Percentiles rank a stretch among this genome's conserved stretches.
Conservation (phyloP, 30 jellyfish, hydroid and myxozoan genomes). For the Phacellophora camtschatica region DNA sequence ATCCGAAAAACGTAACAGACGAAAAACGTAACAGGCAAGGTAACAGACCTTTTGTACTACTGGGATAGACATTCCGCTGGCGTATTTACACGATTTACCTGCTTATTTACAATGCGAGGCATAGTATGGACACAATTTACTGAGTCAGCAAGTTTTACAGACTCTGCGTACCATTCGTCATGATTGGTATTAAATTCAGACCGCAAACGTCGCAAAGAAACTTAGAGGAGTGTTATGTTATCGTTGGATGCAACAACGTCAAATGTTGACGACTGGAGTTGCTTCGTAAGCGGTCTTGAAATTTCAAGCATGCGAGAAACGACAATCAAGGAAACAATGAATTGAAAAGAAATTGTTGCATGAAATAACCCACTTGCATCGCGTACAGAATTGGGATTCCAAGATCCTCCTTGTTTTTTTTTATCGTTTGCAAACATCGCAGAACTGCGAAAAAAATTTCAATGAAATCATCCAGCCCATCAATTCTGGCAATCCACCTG, state of each 20-base stretch:
- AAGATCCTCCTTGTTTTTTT: slow-evolving; percentile 12
- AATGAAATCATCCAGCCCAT: background rate
- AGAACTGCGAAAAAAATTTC: background rate
- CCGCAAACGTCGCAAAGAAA: background rate
- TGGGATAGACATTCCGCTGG: slow-evolving; percentile 6
- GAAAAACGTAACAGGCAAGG: slow-evolving; percentile 2
- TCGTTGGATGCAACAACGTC: slow-evolving; percentile 28
- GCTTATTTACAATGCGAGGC: slow-evolving; percentile 9
- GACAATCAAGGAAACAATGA: slow-evolving; percentile 1
- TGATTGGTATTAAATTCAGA: background rate
- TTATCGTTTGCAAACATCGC: background rate
- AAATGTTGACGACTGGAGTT: slow-evolving; percentile 12
- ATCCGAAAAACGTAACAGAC: slow-evolving; percentile 10
- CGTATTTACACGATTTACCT: slow-evolving; percentile 1
- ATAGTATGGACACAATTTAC: background rate
- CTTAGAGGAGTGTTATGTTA: background rate
- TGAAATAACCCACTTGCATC: background rate
- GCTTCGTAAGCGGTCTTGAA: slow-evolving; percentile 35
- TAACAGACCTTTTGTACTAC: background rate
- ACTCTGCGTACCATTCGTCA: slow-evolving; percentile 7
- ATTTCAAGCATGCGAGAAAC: slow-evolving; percentile 28
- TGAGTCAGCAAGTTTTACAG: background rate
- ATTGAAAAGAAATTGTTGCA: background rate
- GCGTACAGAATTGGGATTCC: background rate
- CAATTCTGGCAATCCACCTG: slow-evolving; percentile 7